phyloP scores from a whole-genome alignment of 2,888 invertebrate genomes.

The Gymnocheta viridis region DNA sequence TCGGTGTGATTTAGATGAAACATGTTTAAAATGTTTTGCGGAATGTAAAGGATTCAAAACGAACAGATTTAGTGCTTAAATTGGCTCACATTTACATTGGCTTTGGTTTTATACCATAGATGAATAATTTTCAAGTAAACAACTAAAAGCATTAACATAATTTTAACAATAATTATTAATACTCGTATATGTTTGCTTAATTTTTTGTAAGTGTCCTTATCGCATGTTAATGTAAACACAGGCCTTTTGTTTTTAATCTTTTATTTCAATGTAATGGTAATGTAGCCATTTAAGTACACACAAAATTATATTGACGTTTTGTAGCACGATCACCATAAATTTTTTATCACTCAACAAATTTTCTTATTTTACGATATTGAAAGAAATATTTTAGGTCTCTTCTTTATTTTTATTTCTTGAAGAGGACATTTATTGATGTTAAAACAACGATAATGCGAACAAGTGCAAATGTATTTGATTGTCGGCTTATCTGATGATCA shows the following conservation, averaged over 20 bases:
- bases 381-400: constrained; percentile 1
- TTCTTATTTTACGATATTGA: constrained; percentile 4
- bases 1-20: constrained; percentile 7
- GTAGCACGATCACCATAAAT: constrained; percentile 4
- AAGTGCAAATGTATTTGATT: constrained; percentile 64
- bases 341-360: constrained; percentile 4
- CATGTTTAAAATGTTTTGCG: constrained; percentile 47
- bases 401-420: not conserved
- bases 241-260: constrained; percentile 8
- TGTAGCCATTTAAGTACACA: not conserved
- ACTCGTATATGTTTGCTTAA: not conserved
- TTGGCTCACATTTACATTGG: not conserved
- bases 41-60: constrained; percentile 50
- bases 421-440: constrained; percentile 49
- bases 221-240: not conserved
- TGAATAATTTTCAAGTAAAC: too few species aligned
- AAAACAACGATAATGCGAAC: constrained; percentile 11
- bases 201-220: not conserved
- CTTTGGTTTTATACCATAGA: constrained; percentile 3
- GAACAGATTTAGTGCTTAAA: constrained; percentile 21
- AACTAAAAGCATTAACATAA: not conserved
- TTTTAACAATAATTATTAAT: not conserved
- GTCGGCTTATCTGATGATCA: constrained; percentile 44
- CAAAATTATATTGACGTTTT: constrained; percentile 14
- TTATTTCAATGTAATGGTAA: constrained; percentile 20